Evolutionary conservation across 92 coral and sea anemone species (phyloP), one percentile per base, ranked within the genome.

Genomic region (Phenganax marumi): DNA sequence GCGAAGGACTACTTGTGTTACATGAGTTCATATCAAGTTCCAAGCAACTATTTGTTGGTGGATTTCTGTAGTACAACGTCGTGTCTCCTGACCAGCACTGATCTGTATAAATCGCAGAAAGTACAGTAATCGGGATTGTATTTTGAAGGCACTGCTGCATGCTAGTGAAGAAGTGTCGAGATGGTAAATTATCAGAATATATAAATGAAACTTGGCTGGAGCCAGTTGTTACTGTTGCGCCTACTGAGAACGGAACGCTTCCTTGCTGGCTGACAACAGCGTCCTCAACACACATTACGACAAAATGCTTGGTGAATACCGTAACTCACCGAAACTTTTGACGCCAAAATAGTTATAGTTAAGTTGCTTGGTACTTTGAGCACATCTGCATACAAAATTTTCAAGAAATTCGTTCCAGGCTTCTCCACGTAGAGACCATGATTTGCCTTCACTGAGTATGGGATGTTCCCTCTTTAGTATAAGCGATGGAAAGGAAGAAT

Each of bases 61-160:
- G 60, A 50, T 74, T 52, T 53, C 79, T 52, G 61, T 74, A 74
- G 51, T 18, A 74, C 6, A 55, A 52, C 49, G 79, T 52, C 10
- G 61, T 74, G 24, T 74, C 79, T 9, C 79, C 79, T n/a, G 79
- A 74, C 79, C 79, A 74, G n/a, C 79, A 74, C 16, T 74, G 79
- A 74, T 74, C 79, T 74, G 61, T 48, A 24, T 51, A 50, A 39
- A 13, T 51, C n/a, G 21, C 65, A 70, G 48, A 70, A 26, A 3
- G 23, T 22, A 10, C 54, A 70, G 39, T n/a, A 25, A 70, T 26
- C 5, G 12, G 0, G 21, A 0, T 1, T 18, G 11, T 12, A 23
- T 18, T 4, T 18, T 63, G 2, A 18, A 63, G 26, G 26, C 70
- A 12, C 26, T 63, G 16, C 12, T 12, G 23, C n/a, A n/a, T n/a